Conservation (phyloP, 2,797 vertebrate species). For the Pteropus rufus region DNA sequence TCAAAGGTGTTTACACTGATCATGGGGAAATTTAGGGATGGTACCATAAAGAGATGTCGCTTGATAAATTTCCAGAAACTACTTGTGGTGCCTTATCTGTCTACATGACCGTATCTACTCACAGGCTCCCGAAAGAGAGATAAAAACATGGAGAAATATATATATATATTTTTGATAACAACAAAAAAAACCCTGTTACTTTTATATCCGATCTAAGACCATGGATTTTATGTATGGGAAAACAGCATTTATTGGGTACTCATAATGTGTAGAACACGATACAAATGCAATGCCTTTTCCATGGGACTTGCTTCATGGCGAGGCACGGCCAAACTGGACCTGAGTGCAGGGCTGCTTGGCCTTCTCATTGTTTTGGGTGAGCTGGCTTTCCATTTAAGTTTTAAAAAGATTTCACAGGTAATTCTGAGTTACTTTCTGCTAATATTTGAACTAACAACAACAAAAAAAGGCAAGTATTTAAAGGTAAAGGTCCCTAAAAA, state of each 20-base stretch:
- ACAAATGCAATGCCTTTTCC: neutral
- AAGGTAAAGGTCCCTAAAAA: neutral
- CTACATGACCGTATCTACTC: neutral
- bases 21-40: neutral
- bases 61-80: neutral
- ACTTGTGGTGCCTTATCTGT: neutral
- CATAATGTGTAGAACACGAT: neutral
- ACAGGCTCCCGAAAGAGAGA: neutral
- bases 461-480: neutral
- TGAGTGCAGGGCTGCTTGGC: neutral
- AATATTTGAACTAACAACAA: neutral
- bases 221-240: neutral
- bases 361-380: neutral
- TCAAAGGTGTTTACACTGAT: neutral
- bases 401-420: neutral
- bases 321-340: too few species aligned
- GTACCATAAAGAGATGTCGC: neutral
- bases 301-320: too few species aligned
- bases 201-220: neutral
- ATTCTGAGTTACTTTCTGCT: neutral
- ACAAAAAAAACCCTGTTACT: neutral
- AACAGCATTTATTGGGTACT: neutral
- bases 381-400: neutral
- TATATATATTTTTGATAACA: neutral
- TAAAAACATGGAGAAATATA: neutral